Evolutionary conservation across 2,888 invertebrate species (phyloP).

Genomic region (Colostygia pectinataria): DNA sequence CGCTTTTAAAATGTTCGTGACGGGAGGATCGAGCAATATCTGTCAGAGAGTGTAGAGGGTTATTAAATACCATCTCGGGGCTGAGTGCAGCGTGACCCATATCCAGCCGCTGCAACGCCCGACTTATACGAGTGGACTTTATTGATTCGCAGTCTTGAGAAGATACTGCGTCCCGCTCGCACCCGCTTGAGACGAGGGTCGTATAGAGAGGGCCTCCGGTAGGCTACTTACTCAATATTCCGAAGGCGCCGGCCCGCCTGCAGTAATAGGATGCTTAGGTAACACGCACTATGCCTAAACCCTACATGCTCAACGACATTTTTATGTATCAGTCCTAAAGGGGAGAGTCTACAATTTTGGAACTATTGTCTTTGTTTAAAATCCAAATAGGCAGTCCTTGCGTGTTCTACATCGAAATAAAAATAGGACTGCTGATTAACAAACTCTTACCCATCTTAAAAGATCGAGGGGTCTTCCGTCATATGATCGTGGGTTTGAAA

Average conservation of each 20-base stretch:
- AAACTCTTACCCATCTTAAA: no score
- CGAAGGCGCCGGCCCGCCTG: constrained; percentile 65
- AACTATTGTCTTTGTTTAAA: no score
- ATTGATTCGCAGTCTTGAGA: constrained; percentile 84
- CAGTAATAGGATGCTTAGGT: constrained; percentile 64
- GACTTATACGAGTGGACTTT: constrained; percentile 81
- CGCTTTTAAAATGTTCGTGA: constrained; percentile 44
- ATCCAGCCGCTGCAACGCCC: constrained; percentile 75
- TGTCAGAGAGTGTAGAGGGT: constrained; percentile 63
- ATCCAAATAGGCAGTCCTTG: no score
- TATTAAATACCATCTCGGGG: constrained; percentile 73
- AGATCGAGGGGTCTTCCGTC: no score
- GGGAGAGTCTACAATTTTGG: no score
- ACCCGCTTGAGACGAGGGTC: constrained; percentile 27
- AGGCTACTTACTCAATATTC: constrained; percentile 80
- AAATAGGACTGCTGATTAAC: no score
- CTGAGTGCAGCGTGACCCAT: constrained; percentile 79
- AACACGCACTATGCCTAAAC: constrained; percentile 54
- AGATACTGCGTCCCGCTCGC: constrained; percentile 65
- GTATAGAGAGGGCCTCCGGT: constrained; percentile 50
- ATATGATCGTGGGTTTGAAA: no score
- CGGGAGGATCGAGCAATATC: constrained; percentile 63
- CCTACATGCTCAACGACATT: constrained; percentile 15
- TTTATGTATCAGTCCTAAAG: not conserved
- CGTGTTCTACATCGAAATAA: no score